Evolutionary conservation across 2,888 invertebrate genomes (phyloP).

Genomic region (Rosalia funebris): DNA sequence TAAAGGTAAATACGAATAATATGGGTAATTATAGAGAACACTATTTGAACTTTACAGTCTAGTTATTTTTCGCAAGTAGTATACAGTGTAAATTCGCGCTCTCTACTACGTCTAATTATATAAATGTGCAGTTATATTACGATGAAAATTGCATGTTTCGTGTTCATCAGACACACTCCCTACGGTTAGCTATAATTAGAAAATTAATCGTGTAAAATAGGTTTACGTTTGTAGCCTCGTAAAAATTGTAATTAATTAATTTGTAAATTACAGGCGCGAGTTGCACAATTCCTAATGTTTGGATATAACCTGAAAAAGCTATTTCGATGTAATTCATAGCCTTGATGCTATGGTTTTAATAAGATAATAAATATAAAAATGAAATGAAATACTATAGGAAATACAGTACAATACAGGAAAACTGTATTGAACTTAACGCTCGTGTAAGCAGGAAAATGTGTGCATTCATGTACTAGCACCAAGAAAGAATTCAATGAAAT

Average conservation of each 20-base stretch:
- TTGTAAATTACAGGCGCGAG: too few species aligned
- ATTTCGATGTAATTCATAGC: too few species aligned
- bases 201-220: slow-evolving; percentile 7
- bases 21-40: slow-evolving; percentile 13
- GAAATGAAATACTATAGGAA: too few species aligned
- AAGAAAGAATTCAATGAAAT: too few species aligned
- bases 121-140: slow-evolving; percentile 22
- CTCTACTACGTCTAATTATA: slow-evolving; percentile 20
- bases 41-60: slow-evolving; percentile 26
- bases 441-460: too few species aligned
- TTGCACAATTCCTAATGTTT: too few species aligned
- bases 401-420: too few species aligned
- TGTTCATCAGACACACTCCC: slow-evolving; percentile 1
- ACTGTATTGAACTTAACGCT: too few species aligned
- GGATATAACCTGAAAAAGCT: too few species aligned
- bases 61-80: slow-evolving; percentile 23
- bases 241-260: background rate
- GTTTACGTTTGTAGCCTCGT: background rate
- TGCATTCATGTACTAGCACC: too few species aligned
- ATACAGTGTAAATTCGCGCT: slow-evolving; percentile 24
- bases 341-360: too few species aligned
- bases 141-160: slow-evolving; percentile 18
- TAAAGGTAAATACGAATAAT: slow-evolving; percentile 14
- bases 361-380: too few species aligned
- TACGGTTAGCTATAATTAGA: slow-evolving; percentile 10